Base-by-base conservation (phyloP, 1,140 invertebrate genomes). In the Mercenaria mercenaria region DNA sequence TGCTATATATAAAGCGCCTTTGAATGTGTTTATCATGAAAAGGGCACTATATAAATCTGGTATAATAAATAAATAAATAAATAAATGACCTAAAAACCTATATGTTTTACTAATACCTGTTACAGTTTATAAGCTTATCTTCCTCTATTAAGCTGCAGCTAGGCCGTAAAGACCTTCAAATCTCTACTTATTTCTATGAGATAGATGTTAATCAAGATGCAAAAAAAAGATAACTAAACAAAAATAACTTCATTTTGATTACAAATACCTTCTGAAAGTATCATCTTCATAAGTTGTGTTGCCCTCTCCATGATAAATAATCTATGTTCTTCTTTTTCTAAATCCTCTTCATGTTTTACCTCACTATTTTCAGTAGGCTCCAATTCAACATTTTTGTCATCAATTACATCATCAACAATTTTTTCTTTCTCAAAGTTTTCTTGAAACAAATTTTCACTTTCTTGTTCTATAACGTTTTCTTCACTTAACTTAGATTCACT, bases 231-330 rank as follows among this genome's bases (percentile, higher is more conserved):
- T 47, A 47, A 47, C 43, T 6, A 47, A 47, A 47, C 6, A 47
- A 47, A 47, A 6, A 15, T 8, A 47, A 47, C 6, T 47, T 47
- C 13, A 56, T 29, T n/a, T 64, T 64, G 59, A 3, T 56, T 64
- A 64, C n/a, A 29, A 29, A 26, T 77, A 77, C 74, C 74, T 77
- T 77, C 74, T 50, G 43, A 77, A n/a, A 50, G n/a, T 20, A 77
- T 26, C 41, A 50, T 50, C 74, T 77, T 18, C 74, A 47, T 15
- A 41, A 52, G 4, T 13, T 77, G 4, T 8, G 74, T 18, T 3
- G 23, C 74, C 23, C 41, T 77, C 41, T 29, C 18, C n/a, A 26
- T 50, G 41, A 52, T 32, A 52, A 32, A 15, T 3, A 1, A 64
- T 64, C 26, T n/a, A 10, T 26, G n/a, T 29, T 29, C n/a, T 64